Conservation (phyloP, 2,888 invertebrate genomes). For the Mongoloraphidia duomilia region DNA sequence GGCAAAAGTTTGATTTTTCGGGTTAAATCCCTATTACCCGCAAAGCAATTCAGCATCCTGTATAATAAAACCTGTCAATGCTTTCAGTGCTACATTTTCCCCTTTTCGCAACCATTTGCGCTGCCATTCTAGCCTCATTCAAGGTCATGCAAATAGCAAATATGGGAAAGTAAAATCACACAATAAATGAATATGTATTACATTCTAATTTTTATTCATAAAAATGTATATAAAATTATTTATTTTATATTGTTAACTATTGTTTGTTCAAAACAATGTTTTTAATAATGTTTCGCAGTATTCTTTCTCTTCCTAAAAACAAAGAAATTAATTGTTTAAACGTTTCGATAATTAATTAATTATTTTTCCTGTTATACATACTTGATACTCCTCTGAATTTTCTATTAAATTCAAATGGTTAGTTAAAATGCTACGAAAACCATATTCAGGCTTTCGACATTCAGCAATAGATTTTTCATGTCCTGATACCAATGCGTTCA, state of each 20-base stretch:
- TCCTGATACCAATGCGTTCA: constrained; percentile 30
- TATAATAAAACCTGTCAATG: no score
- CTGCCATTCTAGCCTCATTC: no score
- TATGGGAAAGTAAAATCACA: no score
- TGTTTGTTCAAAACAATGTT: constrained; percentile 1
- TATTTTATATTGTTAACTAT: background rate
- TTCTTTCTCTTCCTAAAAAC: constrained; percentile 18
- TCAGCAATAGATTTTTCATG: constrained; percentile 28
- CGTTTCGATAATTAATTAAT: background rate
- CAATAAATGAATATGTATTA: no score
- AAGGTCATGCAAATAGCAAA: no score
- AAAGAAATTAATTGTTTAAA: constrained; percentile 2
- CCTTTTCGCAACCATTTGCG: no score
- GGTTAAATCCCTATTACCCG: no score
- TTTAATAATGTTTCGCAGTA: constrained; percentile 15
- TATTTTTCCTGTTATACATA: constrained; percentile 14
- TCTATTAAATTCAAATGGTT: constrained; percentile 25
- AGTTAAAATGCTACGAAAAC: constrained; percentile 27
- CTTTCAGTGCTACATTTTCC: no score
- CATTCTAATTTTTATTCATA: background rate
- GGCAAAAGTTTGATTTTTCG: no score
- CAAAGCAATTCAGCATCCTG: no score
- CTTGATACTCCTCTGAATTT: constrained; percentile 30
- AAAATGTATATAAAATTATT: background rate
- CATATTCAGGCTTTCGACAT: constrained; percentile 30